Conservation (phyloP, 2,113 vertebrate species). For the Rhynchomys soricoides region DNA sequence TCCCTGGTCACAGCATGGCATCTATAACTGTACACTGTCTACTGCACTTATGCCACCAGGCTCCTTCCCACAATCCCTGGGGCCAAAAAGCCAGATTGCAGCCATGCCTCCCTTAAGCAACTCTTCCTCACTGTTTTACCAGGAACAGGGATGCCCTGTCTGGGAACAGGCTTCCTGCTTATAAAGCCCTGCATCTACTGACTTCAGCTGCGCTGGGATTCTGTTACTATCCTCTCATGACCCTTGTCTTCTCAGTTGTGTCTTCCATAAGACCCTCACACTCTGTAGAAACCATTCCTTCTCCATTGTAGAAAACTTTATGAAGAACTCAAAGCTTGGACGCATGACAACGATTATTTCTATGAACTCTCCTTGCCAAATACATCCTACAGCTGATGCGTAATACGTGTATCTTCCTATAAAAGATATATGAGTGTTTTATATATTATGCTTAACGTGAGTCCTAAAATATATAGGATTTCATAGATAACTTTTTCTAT, state of each 20-base stretch:
- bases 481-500: background rate
- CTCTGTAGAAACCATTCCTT: background rate
- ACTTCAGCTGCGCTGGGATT: too few species aligned
- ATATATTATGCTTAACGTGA: background rate
- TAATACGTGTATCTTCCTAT: background rate
- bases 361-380: constrained; percentile 7
- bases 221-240: background rate
- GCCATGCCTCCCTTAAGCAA: background rate
- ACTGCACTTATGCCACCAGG: too few species aligned
- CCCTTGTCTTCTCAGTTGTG: too few species aligned
- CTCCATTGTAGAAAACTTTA: background rate
- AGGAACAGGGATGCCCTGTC: accelerated
- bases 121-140: accelerated
- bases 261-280: background rate
- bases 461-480: background rate
- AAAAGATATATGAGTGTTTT: background rate
- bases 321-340: background rate
- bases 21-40: accelerated
- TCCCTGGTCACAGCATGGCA: too few species aligned
- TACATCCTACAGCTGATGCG: background rate
- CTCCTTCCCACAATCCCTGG: accelerated
- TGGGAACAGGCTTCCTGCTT: accelerated
- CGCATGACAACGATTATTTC: background rate
- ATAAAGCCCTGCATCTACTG: accelerated
- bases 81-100: background rate